Conservation (phyloP, 2,888 invertebrate species). For the Scelioninae gen. 1 region DNA sequence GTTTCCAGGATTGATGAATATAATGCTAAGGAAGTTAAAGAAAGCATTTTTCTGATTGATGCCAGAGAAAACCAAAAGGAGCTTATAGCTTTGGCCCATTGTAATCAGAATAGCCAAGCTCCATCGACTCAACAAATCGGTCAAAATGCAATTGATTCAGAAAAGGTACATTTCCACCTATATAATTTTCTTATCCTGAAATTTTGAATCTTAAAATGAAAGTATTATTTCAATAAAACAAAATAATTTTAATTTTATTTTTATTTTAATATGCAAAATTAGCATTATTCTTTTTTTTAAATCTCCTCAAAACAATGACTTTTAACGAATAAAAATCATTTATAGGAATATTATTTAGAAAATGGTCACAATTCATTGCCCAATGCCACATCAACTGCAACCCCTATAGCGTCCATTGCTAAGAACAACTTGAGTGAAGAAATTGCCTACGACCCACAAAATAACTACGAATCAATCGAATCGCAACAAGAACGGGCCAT, state of each 20-base stretch:
- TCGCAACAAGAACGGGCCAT: conserved; percentile 78
- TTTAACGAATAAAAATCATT: conserved; percentile 10
- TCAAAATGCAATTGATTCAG: conserved; percentile 73
- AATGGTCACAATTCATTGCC: conserved; percentile 78
- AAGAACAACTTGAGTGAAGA: conserved; percentile 74
- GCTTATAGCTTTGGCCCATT: conserved; percentile 85
- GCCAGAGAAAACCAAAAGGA: conserved; percentile 90
- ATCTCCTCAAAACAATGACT: no score
- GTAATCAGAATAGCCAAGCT: conserved; percentile 80
- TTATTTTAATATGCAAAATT: not conserved
- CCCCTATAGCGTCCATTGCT: conserved; percentile 86
- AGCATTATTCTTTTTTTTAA: not conserved
- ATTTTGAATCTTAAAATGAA: no score
- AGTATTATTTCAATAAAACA: no score
- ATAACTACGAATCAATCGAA: conserved; percentile 72
- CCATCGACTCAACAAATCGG: conserved; percentile 62
- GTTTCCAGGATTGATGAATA: conserved; percentile 88
- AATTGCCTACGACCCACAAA: conserved; percentile 72
- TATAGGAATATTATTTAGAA: conserved; percentile 81
- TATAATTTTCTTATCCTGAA: no score
- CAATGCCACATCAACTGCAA: conserved; percentile 85
- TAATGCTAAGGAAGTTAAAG: conserved; percentile 89
- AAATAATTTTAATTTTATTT: not conserved
- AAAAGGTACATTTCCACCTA: conserved; percentile 74
- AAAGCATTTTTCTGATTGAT: conserved; percentile 93